A percentile compares a stretch with the other conserved stretches of the same genome.
phyloP scores from a whole-genome alignment of 2,888 invertebrate species.

The Oscheius sp. region DNA sequence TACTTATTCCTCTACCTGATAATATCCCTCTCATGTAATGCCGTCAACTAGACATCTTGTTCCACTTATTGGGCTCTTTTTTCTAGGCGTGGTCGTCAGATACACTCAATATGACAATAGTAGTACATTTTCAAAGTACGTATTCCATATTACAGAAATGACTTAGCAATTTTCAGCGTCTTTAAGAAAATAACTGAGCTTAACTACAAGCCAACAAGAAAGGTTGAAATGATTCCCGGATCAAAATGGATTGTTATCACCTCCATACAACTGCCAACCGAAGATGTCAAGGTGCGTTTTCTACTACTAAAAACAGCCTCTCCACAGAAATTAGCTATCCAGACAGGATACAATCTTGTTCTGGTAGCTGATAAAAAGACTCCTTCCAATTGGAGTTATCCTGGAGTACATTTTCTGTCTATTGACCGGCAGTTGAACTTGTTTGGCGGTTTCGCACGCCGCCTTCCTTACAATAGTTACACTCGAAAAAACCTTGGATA shows the following conservation, averaged over 20 bases:
- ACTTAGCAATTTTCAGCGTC: too few species aligned
- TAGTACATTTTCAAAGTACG: too few species aligned
- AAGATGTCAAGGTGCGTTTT: constrained; percentile 38
- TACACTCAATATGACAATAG: too few species aligned
- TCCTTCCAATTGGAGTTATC: constrained; percentile 32
- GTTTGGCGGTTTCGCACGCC: neutral
- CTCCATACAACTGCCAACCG: constrained; percentile 33
- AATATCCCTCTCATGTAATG: too few species aligned
- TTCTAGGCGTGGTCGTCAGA: too few species aligned
- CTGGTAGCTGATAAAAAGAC: constrained; percentile 40
- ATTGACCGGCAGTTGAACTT: constrained; percentile 18
- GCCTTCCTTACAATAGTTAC: constrained; percentile 20
- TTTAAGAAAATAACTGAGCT: too few species aligned
- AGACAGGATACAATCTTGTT: constrained; percentile 26
- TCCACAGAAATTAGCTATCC: constrained; percentile 28
- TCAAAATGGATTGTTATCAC: constrained; percentile 43
- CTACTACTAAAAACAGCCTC: too few species aligned
- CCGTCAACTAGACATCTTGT: too few species aligned
- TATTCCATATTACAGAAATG: too few species aligned
- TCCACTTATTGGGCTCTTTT: too few species aligned
- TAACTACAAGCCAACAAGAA: too few species aligned
- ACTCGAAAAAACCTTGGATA: constrained; percentile 39
- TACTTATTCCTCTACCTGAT: too few species aligned
- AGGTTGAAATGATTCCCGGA: neutral
- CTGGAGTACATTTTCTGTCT: constrained; percentile 31